Base-by-base conservation (phyloP, 2,888 invertebrate species). In the Zele albiditarsus region DNA sequence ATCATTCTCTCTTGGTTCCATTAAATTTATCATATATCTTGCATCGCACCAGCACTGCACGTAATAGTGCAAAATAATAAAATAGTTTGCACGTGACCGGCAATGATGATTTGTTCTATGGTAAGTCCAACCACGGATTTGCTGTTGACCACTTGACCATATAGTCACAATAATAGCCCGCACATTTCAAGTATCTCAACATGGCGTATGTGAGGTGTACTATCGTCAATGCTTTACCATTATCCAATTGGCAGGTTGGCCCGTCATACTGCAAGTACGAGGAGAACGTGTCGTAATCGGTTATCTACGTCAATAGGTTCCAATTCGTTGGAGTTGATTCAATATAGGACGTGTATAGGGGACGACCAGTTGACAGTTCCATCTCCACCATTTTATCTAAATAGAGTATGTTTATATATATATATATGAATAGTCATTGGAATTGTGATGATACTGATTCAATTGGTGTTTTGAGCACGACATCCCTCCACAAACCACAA, bases 221-320 rank as follows among this genome's bases (percentile, higher is more conserved):
- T 60, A 71, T 78, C 69, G 49, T 58, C 20, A 53, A 20, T 53
- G 53, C 53, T n/a, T n/a, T 58, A 68, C 79, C 76, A 86, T 86
- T 85, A 86, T 86, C 76, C 86, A 86, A 86, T 86, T 82, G 77
- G 38, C 42, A 38, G 63, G 62, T 78, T 78, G 67, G 74, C 71
- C 72, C 79, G 75, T 79, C 75, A 76, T 70, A 53, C 20, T 20
- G 20, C 23, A 53, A 53, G 53, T 23, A 78, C 72, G 77, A 78
- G 73, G 75, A 73, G 77, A 70, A 71, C 62, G 38, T 65, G 57
- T 49, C 68, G 65, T 73, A 70, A 76, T 67, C 67, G 58, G 67
- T 70, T 71, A 74, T 66, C 74, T 71, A 80, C 83, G 83, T 86
- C 84, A 84, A 85, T 84, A 82, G 82, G 73, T 80, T 80, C 80